These are phyloP conservation scores for Luperina nickerlii DNA, from an alignment of 2,888 invertebrate genomes.

Conservation along the genomic window DNA sequence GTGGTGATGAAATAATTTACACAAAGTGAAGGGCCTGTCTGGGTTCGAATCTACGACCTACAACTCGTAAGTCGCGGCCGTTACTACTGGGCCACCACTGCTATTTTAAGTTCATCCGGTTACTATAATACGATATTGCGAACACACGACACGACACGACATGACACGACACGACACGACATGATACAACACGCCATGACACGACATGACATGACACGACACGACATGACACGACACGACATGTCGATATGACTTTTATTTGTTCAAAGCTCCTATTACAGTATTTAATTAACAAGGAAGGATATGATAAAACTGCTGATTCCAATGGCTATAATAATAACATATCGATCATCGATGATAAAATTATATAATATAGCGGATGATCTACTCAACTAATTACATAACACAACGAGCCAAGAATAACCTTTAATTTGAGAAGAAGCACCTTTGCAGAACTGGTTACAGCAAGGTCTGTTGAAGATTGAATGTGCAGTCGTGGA, in stretches of 20 bases:
- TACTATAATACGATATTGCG: not conserved
- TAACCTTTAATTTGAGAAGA: conserved; percentile 10
- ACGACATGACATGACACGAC: too few relatives aligned
- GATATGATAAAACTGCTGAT: not conserved
- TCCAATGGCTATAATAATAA: not conserved
- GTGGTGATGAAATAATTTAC: too few relatives aligned
- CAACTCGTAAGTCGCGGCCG: too few relatives aligned
- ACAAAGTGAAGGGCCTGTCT: too few relatives aligned
- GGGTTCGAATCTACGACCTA: too few relatives aligned
- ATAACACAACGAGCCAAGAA: not conserved
- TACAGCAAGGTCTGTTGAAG: conserved; percentile 25
- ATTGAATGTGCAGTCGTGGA: not conserved
- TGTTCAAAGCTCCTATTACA: not conserved
- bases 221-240: too few relatives aligned
- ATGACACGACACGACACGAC: too few relatives aligned
- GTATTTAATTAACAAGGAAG: not conserved
- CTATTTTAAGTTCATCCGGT: too few relatives aligned
- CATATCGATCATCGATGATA: not conserved
- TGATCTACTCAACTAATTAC: not conserved
- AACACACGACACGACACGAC: too few relatives aligned
- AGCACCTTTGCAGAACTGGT: conserved; percentile 29
- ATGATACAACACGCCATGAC: too few relatives aligned
- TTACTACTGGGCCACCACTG: too few relatives aligned
- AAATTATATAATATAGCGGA: not conserved
- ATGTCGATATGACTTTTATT: too few relatives aligned